Percentiles rank a stretch among this genome's conserved stretches.
Evolutionary conservation across 2,888 invertebrate genomes (phyloP).

Genomic region (Eudasyphora cyanicolor): DNA sequence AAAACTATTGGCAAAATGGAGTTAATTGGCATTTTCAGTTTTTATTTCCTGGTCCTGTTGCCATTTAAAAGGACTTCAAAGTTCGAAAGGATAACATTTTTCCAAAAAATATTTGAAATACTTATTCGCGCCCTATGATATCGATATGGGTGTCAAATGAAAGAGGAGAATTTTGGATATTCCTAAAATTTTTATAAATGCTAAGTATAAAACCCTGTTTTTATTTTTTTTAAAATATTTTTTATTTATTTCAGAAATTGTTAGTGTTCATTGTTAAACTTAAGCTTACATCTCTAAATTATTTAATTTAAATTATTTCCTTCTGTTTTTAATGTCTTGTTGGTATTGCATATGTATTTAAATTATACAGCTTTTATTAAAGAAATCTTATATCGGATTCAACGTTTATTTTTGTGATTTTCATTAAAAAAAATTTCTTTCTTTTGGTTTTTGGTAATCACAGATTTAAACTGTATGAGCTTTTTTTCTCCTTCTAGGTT

Average conservation of each 20-base stretch:
- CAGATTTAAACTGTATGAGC: constrained; percentile 73
- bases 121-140: too few relatives aligned
- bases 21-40: too few relatives aligned
- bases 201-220: not conserved
- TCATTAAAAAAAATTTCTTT: constrained; percentile 59
- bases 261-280: constrained; percentile 27
- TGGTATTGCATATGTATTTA: constrained; percentile 42
- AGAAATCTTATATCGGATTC: constrained; percentile 38
- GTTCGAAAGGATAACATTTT: too few relatives aligned
- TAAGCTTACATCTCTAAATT: constrained; percentile 24
- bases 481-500: too few relatives aligned
- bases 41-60: too few relatives aligned
- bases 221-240: too few relatives aligned
- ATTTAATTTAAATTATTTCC: constrained; percentile 31
- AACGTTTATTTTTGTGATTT: constrained; percentile 70
- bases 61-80: too few relatives aligned
- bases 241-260: constrained; percentile 32
- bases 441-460: constrained; percentile 65
- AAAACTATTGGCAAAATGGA: too few relatives aligned
- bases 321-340: constrained; percentile 57
- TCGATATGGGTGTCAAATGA: too few relatives aligned
- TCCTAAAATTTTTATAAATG: too few relatives aligned
- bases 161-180: too few relatives aligned
- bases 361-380: constrained; percentile 55
- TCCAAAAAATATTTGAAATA: too few relatives aligned